Percentiles rank a stretch among this genome's conserved stretches.
Conservation (phyloP, 2,797 vertebrate genomes). For the Sebastes iracundus region DNA sequence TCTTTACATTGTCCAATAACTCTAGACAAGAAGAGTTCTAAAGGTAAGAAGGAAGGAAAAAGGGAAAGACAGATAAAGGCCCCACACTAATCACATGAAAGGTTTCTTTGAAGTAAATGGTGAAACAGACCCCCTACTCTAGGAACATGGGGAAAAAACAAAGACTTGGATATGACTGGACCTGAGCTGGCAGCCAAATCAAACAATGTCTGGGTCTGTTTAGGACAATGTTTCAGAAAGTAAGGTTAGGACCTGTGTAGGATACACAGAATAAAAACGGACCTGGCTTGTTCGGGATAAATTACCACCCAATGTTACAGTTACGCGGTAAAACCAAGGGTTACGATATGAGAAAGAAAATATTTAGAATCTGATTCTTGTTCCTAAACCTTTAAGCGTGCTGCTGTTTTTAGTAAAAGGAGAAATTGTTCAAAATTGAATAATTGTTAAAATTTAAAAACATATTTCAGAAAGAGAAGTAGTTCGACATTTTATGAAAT, state of each 20-base stretch:
- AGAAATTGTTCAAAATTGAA: background rate
- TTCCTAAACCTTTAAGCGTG: background rate
- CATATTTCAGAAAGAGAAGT: background rate
- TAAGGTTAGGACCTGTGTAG: conserved; percentile 7
- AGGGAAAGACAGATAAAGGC: background rate
- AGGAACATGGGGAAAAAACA: conserved; percentile 39
- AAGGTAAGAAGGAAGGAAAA: background rate
- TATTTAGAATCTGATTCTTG: background rate
- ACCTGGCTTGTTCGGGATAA: background rate
- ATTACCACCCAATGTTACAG: background rate
- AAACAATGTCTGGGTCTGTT: conserved; percentile 69
- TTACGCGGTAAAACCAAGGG: background rate
- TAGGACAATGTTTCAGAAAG: conserved; percentile 37
- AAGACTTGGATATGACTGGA: conserved; percentile 47
- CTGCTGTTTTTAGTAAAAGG: background rate
- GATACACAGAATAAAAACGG: background rate
- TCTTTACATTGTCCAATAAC: background rate
- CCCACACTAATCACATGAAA: conserved; percentile 33
- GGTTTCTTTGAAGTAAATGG: conserved; percentile 47
- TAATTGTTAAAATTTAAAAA: background rate
- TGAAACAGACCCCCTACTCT: conserved; percentile 26
- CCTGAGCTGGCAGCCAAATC: conserved; percentile 50
- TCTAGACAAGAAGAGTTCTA: background rate
- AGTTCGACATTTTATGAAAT: background rate
- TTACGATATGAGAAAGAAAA: background rate